These are phyloP conservation scores for Sebastes steindachneri DNA, from an alignment of 2,797 vertebrate genomes.

Conservation along the genomic window DNA sequence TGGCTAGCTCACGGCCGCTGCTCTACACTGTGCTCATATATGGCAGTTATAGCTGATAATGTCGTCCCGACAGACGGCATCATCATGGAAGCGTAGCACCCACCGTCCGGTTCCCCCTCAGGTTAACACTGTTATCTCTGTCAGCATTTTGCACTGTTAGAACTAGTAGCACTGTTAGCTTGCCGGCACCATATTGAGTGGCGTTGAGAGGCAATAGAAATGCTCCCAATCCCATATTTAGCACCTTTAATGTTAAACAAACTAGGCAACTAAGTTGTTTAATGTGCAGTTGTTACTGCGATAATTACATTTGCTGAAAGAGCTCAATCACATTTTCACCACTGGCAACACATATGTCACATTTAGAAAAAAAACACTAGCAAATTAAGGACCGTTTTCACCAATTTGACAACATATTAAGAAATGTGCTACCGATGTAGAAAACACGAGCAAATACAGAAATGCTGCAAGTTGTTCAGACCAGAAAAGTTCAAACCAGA, in stretches of 20 bases:
- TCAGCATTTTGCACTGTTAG: background rate
- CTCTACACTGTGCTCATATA: too few relatives aligned
- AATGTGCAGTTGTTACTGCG: background rate
- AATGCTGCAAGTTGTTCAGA: background rate
- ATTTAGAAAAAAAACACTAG: background rate
- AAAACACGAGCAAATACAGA: background rate
- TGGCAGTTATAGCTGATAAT: too few relatives aligned
- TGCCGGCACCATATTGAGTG: background rate
- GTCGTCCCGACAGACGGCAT: too few relatives aligned
- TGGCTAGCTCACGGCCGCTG: too few relatives aligned
- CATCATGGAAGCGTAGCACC: too few relatives aligned
- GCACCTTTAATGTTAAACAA: background rate
- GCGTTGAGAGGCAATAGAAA: background rate
- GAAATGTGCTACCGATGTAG: background rate
- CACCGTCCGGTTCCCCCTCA: too few relatives aligned
- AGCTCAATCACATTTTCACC: background rate
- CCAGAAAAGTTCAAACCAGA: too few relatives aligned
- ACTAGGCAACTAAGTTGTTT: background rate
- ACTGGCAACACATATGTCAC: background rate
- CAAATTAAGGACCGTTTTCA: background rate
- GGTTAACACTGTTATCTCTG: too few relatives aligned
- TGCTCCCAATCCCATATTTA: background rate
- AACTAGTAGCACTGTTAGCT: background rate
- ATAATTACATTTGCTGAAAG: background rate
- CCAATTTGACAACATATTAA: background rate